Evolutionary conservation across 2,888 invertebrate genomes (phyloP).

Genomic region (Spisula solida): DNA sequence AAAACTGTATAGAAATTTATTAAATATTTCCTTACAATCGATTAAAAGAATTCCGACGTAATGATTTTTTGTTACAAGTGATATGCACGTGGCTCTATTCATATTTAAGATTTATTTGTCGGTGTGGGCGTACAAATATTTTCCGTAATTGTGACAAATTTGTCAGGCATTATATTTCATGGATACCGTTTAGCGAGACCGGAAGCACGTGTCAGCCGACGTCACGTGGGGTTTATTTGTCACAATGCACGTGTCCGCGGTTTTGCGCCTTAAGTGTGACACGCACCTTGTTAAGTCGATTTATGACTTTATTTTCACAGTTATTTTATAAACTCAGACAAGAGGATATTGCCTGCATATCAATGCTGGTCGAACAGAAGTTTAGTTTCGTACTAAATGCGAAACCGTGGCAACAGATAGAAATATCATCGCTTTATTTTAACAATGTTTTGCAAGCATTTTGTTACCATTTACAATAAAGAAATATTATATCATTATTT

Average conservation of each 20-base stretch:
- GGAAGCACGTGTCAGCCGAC: background rate
- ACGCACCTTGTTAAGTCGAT: background rate
- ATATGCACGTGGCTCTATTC: background rate
- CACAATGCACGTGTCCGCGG: background rate
- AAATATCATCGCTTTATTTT: too few species aligned
- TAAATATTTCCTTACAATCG: background rate
- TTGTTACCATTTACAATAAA: too few species aligned
- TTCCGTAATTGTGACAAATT: background rate
- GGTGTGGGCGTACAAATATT: background rate
- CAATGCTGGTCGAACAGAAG: too few species aligned
- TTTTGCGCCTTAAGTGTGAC: background rate
- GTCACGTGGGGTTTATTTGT: conserved; percentile 17
- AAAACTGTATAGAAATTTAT: too few species aligned
- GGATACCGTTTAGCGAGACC: background rate
- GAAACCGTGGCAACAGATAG: too few species aligned
- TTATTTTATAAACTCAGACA: too few species aligned
- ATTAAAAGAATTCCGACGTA: background rate
- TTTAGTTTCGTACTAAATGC: too few species aligned
- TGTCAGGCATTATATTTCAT: background rate
- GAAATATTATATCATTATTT: too few species aligned
- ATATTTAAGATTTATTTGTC: background rate
- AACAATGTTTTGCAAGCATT: too few species aligned
- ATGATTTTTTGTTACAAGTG: background rate
- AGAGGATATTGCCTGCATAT: too few species aligned
- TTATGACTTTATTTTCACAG: background rate